phyloP scores from a whole-genome alignment of 2,888 invertebrate genomes.

The Imbricaverruca yamaguchii region DNA sequence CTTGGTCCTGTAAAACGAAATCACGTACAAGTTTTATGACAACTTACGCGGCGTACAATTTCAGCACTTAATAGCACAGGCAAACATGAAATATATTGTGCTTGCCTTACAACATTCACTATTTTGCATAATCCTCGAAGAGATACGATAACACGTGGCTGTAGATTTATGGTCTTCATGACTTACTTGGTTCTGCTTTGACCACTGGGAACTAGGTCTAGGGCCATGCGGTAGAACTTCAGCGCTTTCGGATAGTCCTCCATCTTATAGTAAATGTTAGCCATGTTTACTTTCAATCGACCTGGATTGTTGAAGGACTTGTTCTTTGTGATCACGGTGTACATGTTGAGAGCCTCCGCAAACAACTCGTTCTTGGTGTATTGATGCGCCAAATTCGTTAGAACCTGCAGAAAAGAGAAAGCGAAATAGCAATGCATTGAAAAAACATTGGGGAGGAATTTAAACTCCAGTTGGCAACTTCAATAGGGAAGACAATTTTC shows the following conservation, averaged over 20 bases:
- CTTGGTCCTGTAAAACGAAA: conserved; percentile 59
- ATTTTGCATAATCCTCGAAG: no score
- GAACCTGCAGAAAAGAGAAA: conserved; percentile 54
- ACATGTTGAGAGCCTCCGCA: conserved; percentile 81
- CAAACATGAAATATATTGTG: no score
- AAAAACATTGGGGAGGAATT: no score
- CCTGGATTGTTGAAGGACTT: conserved; percentile 89
- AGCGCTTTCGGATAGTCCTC: conserved; percentile 89
- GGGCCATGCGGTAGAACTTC: conserved; percentile 96
- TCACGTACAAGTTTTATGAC: no score
- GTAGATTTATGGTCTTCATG: no score
- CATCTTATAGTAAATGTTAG: conserved; percentile 93
- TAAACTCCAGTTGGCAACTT: no score
- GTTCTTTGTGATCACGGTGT: conserved; percentile 54
- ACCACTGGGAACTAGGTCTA: conserved; percentile 86
- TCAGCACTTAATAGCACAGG: no score
- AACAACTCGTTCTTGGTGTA: conserved; percentile 91
- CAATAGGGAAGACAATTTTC: no score
- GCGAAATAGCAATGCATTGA: background rate
- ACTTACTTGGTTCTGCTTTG: conserved; percentile 78
- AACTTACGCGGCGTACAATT: no score
- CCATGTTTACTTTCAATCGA: conserved; percentile 93
- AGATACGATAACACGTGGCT: no score
- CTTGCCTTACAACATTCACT: no score
- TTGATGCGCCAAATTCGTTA: conserved; percentile 92